These are phyloP conservation scores for Sula dactylatra DNA, from an alignment of 2,113 vertebrate species.

Conservation along the genomic window DNA sequence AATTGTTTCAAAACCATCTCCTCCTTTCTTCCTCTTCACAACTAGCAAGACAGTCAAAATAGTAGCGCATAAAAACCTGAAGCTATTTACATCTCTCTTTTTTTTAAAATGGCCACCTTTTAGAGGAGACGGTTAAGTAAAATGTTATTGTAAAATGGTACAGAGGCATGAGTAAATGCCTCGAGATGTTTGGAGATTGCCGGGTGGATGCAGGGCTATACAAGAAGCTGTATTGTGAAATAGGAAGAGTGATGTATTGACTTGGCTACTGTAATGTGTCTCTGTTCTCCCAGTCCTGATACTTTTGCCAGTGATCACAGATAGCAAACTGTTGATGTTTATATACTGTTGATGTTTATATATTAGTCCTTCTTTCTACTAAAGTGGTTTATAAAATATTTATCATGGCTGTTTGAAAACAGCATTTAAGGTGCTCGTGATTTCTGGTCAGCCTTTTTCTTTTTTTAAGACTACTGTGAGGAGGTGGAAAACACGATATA, in stretches of 20 bases:
- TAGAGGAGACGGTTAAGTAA: not conserved
- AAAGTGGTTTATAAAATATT: slow-evolving; percentile 34
- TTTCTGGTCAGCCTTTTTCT: not conserved
- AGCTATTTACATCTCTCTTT: not conserved
- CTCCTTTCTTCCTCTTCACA: not conserved
- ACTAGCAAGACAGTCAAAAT: not conserved
- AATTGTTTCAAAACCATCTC: not conserved
- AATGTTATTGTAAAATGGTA: not conserved
- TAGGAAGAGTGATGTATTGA: not conserved
- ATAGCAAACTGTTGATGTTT: not conserved
- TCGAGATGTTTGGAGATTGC: not conserved
- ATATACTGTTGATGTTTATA: not conserved
- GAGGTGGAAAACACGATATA: not conserved
- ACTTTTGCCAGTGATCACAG: not conserved
- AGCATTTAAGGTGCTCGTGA: not conserved
- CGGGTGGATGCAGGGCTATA: not conserved
- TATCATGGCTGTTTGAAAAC: not conserved
- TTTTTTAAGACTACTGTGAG: not conserved
- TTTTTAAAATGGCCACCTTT: not conserved
- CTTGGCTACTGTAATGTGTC: not conserved
- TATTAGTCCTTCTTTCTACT: not conserved
- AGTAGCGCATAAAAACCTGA: not conserved
- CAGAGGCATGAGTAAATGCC: not conserved
- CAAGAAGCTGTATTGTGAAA: not conserved
- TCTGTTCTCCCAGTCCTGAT: not conserved